Percentiles rank a stretch among this genome's conserved stretches.
Evolutionary conservation across 2,797 vertebrate genomes (phyloP).

Genomic region (Mycteria americana): DNA sequence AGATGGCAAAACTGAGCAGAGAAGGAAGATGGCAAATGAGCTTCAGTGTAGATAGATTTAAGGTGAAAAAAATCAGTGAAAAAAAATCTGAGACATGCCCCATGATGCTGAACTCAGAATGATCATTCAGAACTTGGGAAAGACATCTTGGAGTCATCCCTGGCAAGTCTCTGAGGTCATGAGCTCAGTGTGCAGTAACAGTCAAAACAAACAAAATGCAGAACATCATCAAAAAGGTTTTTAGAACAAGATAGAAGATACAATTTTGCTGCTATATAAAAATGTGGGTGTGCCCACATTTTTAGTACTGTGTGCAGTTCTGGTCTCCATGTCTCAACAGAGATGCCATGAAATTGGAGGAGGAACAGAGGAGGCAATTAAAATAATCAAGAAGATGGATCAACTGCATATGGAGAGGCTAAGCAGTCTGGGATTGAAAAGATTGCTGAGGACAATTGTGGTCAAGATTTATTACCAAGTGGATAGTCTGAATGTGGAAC

Average conservation of each 20-base stretch:
- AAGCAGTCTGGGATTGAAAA: background rate
- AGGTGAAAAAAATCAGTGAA: background rate
- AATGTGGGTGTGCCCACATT: background rate
- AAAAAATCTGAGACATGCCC: background rate
- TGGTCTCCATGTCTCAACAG: background rate
- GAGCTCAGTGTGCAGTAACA: background rate
- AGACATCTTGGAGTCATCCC: background rate
- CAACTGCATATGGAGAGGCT: background rate
- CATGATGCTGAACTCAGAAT: background rate
- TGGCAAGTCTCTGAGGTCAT: background rate
- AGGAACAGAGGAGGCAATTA: background rate
- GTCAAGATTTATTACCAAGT: background rate
- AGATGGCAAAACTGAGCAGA: background rate
- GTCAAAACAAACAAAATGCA: background rate
- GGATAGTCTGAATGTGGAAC: background rate
- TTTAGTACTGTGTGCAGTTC: background rate
- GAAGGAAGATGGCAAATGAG: background rate
- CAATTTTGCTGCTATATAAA: background rate
- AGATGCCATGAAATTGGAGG: background rate
- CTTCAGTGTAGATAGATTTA: background rate
- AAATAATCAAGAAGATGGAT: background rate
- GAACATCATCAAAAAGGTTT: background rate
- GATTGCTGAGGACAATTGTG: background rate
- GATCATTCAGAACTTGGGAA: background rate
- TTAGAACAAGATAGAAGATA: background rate